phyloP scores from a whole-genome alignment of 1,140 invertebrate genomes.

The Drosophila subobscura region DNA sequence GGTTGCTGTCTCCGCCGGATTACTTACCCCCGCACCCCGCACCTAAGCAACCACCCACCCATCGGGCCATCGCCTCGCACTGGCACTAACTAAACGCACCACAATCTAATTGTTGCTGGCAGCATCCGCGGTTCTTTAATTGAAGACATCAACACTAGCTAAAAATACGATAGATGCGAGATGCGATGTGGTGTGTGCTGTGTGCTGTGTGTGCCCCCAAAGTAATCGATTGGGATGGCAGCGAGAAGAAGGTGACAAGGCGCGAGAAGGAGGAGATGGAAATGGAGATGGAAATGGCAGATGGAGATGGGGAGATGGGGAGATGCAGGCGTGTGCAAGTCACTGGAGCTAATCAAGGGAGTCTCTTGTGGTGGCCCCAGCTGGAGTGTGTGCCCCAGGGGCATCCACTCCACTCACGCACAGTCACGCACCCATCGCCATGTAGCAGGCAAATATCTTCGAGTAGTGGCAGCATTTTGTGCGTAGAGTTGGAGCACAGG shows the following conservation, averaged over 20 bases:
- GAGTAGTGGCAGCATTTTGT: no score
- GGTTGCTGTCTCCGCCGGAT: neutral
- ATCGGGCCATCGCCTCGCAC: slow-evolving; percentile 56
- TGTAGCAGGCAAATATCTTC: slow-evolving; percentile 5
- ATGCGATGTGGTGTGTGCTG: neutral
- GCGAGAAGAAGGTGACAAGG: slow-evolving; percentile 30
- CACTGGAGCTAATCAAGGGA: no score
- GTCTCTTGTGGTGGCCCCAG: no score
- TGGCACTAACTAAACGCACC: slow-evolving; percentile 71
- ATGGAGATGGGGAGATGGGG: slow-evolving; percentile 6
- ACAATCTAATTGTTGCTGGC: slow-evolving; percentile 79
- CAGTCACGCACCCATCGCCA: slow-evolving; percentile 3
- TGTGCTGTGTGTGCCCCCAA: slow-evolving; percentile 8
- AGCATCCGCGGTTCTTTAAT: slow-evolving; percentile 80
- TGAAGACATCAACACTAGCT: slow-evolving; percentile 81
- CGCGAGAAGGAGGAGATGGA: slow-evolving; percentile 23
- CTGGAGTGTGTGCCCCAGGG: no score
- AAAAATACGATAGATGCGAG: slow-evolving; percentile 61
- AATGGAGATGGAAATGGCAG: slow-evolving; percentile 14
- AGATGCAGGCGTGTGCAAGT: slow-evolving; percentile 3
- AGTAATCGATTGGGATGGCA: slow-evolving; percentile 59
- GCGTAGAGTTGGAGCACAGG: neutral
- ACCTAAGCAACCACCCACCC: slow-evolving; percentile 2
- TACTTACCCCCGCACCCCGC: neutral
- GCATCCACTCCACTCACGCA: neutral